A percentile compares a stretch with the other conserved stretches of the same genome.
These are phyloP conservation scores for Galleria mellonella DNA, from an alignment of 1,140 invertebrate genomes.

Conservation along the genomic window DNA sequence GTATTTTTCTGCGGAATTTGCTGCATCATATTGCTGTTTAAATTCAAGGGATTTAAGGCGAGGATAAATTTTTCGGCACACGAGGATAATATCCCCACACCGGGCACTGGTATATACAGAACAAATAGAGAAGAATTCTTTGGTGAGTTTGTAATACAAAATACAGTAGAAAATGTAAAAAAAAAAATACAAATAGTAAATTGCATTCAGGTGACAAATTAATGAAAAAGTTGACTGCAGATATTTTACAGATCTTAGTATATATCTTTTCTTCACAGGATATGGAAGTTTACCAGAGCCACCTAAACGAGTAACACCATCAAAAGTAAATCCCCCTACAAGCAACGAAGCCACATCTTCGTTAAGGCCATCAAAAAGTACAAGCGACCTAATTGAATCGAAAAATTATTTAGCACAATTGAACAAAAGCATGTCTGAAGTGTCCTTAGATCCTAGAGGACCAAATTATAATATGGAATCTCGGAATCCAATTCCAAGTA, in stretches of 20 bases:
- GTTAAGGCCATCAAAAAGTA: conserved; percentile 35
- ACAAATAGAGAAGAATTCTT: conserved; percentile 39
- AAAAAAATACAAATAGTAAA: too few species aligned
- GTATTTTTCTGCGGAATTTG: conserved; percentile 24
- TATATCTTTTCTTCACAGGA: conserved; percentile 25
- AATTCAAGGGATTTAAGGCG: conserved; percentile 63
- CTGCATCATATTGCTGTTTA: conserved; percentile 42
- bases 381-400: conserved; percentile 24
- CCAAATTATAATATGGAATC: neutral
- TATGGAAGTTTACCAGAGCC: conserved; percentile 15
- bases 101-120: conserved; percentile 49
- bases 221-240: too few species aligned
- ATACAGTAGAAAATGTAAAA: too few species aligned
- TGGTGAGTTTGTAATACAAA: conserved; percentile 21
- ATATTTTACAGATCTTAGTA: neutral
- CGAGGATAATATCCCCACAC: conserved; percentile 21
- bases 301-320: conserved; percentile 28
- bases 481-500: too few species aligned
- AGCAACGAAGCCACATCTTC: conserved; percentile 4
- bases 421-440: conserved; percentile 18
- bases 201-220: too few species aligned
- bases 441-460: conserved; percentile 24
- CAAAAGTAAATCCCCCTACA: conserved; percentile 32
- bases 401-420: conserved; percentile 10
- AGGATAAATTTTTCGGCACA: conserved; percentile 42